Conservation (phyloP, 1,140 invertebrate genomes). For the Philotrypesis tridentata region DNA sequence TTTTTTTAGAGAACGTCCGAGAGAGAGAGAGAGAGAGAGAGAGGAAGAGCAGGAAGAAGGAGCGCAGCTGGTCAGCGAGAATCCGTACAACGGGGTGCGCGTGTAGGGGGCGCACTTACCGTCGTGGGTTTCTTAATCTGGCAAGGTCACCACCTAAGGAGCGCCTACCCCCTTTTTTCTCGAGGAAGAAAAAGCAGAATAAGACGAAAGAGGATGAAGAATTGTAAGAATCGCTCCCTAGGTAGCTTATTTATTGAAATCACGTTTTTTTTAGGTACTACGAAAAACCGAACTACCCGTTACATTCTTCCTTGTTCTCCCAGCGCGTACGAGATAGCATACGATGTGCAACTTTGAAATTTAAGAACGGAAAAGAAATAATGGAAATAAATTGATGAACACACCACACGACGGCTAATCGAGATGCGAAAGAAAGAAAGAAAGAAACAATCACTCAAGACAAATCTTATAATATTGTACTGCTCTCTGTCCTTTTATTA, state of each 20-base stretch:
- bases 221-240: constrained; percentile 61
- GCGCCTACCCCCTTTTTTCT: constrained; percentile 46
- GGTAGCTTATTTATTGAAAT: constrained; percentile 72
- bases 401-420: neutral
- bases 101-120: constrained; percentile 24
- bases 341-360: neutral
- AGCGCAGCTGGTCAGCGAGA: constrained; percentile 15
- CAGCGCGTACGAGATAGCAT: constrained; percentile 47
- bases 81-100: constrained; percentile 20
- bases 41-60: neutral
- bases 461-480: constrained; percentile 43
- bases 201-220: constrained; percentile 46
- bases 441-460: neutral
- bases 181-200: constrained; percentile 27
- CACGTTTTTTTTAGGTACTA: constrained; percentile 65
- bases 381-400: neutral
- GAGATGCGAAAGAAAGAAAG: constrained; percentile 31
- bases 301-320: constrained; percentile 55
- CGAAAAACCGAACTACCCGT: constrained; percentile 59
- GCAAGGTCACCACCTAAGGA: constrained; percentile 50
- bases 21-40: neutral
- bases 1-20: neutral
- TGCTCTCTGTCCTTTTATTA: constrained; percentile 55
- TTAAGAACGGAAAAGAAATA: constrained; percentile 26
- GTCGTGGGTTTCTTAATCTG: constrained; percentile 44